Percentiles rank a stretch among this genome's conserved stretches.
These are phyloP conservation scores for Hirtodrosophila duncani DNA, from an alignment of 2,888 invertebrate genomes.

Conservation along the genomic window DNA sequence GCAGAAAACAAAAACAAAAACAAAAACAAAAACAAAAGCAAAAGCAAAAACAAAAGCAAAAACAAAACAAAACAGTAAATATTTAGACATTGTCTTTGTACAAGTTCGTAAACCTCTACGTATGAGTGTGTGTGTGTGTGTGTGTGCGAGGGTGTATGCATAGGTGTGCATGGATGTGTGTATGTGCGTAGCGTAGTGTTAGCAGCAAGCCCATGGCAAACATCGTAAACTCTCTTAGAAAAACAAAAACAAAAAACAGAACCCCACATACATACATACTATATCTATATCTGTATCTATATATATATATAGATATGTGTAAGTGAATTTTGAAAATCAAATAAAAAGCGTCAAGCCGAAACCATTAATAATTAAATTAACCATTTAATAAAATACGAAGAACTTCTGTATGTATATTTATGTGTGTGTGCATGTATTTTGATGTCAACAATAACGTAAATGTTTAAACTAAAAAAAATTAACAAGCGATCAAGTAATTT, in stretches of 20 bases:
- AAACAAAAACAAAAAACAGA: background rate
- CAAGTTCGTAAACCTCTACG: conserved; percentile 31
- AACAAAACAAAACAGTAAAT: conserved; percentile 9
- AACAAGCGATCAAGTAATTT: too few relatives aligned
- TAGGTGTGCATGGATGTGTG: conserved; percentile 30
- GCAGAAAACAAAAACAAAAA: background rate
- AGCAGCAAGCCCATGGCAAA: too few relatives aligned
- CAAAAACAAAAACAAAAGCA: background rate
- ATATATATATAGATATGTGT: background rate
- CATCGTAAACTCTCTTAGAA: conserved; percentile 48
- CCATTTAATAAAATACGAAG: too few relatives aligned
- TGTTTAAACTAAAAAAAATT: conserved; percentile 48
- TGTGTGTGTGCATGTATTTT: conserved; percentile 26
- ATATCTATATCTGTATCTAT: background rate
- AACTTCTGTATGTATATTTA: conserved; percentile 28
- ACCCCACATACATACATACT: conserved; percentile 3
- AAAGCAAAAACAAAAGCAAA: conserved; percentile 6
- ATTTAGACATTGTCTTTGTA: too few relatives aligned
- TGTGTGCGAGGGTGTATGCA: conserved; percentile 21
- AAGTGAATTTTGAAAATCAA: conserved; percentile 5
- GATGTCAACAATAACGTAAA: conserved; percentile 49
- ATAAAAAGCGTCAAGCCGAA: conserved; percentile 3
- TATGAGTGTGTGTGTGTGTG: conserved; percentile 32
- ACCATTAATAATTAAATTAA: too few relatives aligned
- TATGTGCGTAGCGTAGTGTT: conserved; percentile 22